Conservation (phyloP, 1,140 invertebrate genomes). For the Pseudomyrmex dendroicus region DNA sequence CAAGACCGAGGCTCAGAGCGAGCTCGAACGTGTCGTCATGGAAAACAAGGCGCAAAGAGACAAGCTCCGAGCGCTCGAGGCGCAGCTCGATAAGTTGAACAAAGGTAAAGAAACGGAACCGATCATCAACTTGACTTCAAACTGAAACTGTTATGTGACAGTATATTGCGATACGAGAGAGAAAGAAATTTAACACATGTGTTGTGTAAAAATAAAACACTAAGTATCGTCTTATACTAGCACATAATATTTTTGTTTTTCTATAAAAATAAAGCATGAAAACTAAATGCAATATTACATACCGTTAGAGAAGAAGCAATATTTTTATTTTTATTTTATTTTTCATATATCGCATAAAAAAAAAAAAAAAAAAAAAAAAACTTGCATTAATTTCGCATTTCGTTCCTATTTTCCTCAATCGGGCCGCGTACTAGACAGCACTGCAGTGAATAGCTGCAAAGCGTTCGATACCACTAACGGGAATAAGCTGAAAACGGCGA, state of each 20-base stretch:
- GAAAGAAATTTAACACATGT: background rate
- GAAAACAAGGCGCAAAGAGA: constrained; percentile 94
- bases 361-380: background rate
- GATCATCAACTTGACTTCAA: background rate
- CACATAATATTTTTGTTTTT: too few relatives aligned
- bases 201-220: too few relatives aligned
- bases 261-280: too few relatives aligned
- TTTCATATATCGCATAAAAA: too few relatives aligned
- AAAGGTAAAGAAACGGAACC: constrained; percentile 86
- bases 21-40: constrained; percentile 91
- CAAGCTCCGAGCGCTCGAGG: constrained; percentile 90
- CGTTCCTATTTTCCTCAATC: constrained; percentile 67
- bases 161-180: constrained; percentile 24
- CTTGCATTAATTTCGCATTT: constrained; percentile 51
- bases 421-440: constrained; percentile 71
- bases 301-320: too few relatives aligned
- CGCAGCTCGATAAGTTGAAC: constrained; percentile 91
- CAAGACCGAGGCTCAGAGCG: constrained; percentile 94
- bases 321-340: too few relatives aligned
- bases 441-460: constrained; percentile 52
- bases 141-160: constrained; percentile 23
- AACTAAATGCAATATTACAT: too few relatives aligned
- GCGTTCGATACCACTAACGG: constrained; percentile 57
- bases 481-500: constrained; percentile 66
- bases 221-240: too few relatives aligned